Evolutionary conservation across 2,888 invertebrate species (phyloP).

Genomic region (Platypus cylindrus): DNA sequence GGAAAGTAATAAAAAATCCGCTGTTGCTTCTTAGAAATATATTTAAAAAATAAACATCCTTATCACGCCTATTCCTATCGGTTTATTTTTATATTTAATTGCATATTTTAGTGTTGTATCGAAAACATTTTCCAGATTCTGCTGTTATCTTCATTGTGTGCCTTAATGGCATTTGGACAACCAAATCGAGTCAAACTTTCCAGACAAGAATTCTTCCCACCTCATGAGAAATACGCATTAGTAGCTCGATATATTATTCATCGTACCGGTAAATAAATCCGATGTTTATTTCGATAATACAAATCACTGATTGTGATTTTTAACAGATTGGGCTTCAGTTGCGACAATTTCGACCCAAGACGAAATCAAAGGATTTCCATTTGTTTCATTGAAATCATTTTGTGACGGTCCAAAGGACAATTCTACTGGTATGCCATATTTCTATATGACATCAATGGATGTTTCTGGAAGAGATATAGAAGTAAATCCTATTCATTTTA

Average conservation of each 20-base stretch:
- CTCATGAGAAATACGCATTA: slow-evolving; percentile 45
- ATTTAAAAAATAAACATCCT: no score
- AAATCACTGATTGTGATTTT: slow-evolving; percentile 13
- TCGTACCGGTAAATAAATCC: slow-evolving; percentile 42
- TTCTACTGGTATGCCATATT: slow-evolving; percentile 60
- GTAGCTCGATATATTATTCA: slow-evolving; percentile 65
- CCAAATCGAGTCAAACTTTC: no score
- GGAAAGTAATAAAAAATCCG: no score
- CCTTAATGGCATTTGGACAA: no score
- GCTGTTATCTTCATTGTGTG: not conserved
- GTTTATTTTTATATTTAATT: no score
- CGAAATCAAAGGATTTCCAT: slow-evolving; percentile 50
- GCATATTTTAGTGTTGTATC: no score
- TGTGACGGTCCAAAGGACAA: slow-evolving; percentile 55
- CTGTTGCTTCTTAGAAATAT: no score
- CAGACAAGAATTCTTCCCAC: slow-evolving; percentile 45
- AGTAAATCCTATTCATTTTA: slow-evolving; percentile 38
- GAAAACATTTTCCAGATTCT: slow-evolving; percentile 1
- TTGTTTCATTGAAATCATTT: slow-evolving; percentile 55
- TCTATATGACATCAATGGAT: slow-evolving; percentile 61
- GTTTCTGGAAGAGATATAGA: slow-evolving; percentile 52
- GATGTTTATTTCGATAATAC: not conserved
- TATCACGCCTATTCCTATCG: no score
- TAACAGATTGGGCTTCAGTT: slow-evolving; percentile 60
- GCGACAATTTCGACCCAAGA: slow-evolving; percentile 53